Evolutionary conservation across 2,888 invertebrate species (phyloP), one percentile per base, ranked within the genome.

Genomic region (Villa cingulata): DNA sequence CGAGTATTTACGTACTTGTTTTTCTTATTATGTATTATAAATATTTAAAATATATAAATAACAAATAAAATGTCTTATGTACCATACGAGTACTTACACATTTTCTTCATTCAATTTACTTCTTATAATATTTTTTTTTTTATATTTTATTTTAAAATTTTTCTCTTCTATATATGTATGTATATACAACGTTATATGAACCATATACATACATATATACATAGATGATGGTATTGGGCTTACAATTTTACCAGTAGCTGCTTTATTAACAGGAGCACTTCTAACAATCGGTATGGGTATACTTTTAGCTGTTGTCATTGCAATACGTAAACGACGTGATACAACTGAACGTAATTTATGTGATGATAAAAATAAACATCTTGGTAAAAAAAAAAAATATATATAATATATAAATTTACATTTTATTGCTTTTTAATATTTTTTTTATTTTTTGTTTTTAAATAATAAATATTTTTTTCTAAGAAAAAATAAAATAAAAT

Each of bases 191-290:
- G 4, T 23, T 23, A 23, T 23, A 23, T 7, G n/a, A n/a, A n/a
- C n/a, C 27, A 27, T 27, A 27, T 27, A 2, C 27, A 40, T 40
- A n/a, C 18, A 39, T 16, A 37, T 37, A 14, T 48, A 43, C 40
- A 18, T 65, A 83, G 83, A 83, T 71, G 79, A 80, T 55, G 81
- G 79, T 56, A 74, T 75, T 48, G 74, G 78, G 18, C 77, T 85
- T 52, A 82, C 78, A 44, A 77, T 85, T 52, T 68, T 86, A 34
- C 84, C 86, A 2, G 64, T 87, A 37, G 82, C 86, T 1, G 77
- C 85, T 4, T 66, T 81, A 43, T 64, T 81, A 39, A 76, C 78
- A 59, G 77, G 86, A 60, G 73, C 78, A 57, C 64, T 80, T n/a
- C 71, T 81, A 55, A 79, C 78, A 7, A 70, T 80, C 39, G 78